phyloP scores from a whole-genome alignment of 2,797 vertebrate species.

The Tenualosa thibaudeaui region DNA sequence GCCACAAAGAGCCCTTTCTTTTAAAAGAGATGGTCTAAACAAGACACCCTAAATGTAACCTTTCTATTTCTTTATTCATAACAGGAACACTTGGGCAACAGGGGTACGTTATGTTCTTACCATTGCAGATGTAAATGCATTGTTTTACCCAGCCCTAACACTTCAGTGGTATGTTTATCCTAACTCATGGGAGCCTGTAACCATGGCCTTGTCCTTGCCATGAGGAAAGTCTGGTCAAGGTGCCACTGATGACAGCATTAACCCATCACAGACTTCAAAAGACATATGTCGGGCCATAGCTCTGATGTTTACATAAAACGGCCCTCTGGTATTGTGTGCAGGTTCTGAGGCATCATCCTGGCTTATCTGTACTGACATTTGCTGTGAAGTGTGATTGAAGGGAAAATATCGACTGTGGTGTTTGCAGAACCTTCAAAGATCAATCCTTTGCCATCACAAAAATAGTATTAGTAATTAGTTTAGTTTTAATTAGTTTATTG shows the following conservation, averaged over 20 bases:
- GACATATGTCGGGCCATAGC: neutral
- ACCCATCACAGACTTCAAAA: conserved; percentile 17
- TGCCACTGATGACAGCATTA: neutral
- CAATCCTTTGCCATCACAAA: neutral
- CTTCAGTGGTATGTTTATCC: neutral
- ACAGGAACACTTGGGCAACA: neutral
- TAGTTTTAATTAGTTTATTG: neutral
- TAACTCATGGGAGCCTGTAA: neutral
- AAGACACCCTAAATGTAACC: neutral
- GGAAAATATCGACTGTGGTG: neutral
- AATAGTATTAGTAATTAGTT: neutral
- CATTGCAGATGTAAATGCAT: neutral
- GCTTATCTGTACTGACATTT: conserved; percentile 21
- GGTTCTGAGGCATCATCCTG: neutral
- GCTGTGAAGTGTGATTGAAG: neutral
- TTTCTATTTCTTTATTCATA: neutral
- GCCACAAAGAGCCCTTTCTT: neutral
- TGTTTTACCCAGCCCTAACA: neutral
- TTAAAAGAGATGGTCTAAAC: neutral
- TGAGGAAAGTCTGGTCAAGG: neutral
- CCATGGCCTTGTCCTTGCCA: conserved; percentile 19
- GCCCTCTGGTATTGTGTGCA: neutral
- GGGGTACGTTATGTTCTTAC: neutral
- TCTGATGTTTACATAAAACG: conserved; percentile 11
- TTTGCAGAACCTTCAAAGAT: conserved; percentile 16